Conservation (phyloP, 2,797 vertebrate species). For the Delichon dasypus region DNA sequence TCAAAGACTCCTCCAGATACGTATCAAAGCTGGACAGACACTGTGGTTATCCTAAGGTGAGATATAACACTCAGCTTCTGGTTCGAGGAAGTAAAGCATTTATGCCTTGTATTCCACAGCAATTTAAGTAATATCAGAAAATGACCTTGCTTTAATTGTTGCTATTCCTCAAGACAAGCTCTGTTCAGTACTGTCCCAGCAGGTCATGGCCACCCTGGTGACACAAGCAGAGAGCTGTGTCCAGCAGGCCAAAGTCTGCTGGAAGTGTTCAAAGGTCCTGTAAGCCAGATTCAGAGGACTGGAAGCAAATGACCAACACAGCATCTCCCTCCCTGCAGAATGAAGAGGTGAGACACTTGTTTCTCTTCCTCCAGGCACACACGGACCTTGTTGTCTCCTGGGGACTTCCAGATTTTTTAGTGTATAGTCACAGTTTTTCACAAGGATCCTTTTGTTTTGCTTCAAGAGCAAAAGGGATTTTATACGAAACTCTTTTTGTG, state of each 20-base stretch:
- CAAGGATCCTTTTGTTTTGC: neutral
- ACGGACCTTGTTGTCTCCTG: neutral
- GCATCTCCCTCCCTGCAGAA: neutral
- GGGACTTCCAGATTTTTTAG: neutral
- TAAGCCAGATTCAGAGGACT: neutral
- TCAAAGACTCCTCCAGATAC: neutral
- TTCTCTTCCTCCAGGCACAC: neutral
- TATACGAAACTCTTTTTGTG: neutral
- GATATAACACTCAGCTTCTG: neutral
- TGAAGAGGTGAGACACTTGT: neutral
- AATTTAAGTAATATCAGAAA: neutral
- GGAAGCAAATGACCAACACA: neutral
- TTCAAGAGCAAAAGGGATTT: slow-evolving; percentile 10
- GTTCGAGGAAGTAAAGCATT: neutral
- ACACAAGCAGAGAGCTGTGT: neutral
- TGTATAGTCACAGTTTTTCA: neutral
- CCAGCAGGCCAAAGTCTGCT: neutral
- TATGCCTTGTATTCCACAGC: neutral
- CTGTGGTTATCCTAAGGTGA: neutral
- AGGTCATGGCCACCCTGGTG: neutral
- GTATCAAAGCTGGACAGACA: neutral
- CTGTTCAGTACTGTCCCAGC: neutral
- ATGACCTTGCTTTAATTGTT: neutral
- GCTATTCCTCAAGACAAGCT: neutral
- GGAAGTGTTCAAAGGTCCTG: neutral